Conservation (phyloP, 1,140 invertebrate genomes). For the Drosophila jambulina region DNA sequence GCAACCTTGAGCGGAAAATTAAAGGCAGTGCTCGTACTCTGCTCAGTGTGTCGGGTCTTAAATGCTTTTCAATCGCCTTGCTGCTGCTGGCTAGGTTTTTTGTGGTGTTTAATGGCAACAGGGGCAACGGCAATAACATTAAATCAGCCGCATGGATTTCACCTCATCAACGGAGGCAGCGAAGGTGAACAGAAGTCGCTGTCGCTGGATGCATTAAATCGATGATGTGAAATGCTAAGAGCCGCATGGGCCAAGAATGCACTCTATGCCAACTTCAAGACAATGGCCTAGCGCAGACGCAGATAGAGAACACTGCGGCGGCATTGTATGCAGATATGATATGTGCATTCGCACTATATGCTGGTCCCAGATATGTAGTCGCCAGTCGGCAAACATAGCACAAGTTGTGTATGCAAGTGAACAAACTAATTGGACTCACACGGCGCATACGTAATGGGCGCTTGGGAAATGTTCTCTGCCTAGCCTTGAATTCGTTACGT, state of each 20-base stretch:
- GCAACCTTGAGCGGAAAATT: constrained; percentile 68
- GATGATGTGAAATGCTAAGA: constrained; percentile 79
- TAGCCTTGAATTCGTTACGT: constrained; percentile 68
- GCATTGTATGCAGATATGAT: constrained; percentile 68
- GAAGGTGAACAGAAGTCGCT: constrained; percentile 67
- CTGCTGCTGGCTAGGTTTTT: constrained; percentile 15
- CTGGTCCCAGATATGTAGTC: constrained; percentile 6
- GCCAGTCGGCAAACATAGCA: constrained; percentile 15
- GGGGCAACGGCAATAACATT: constrained; percentile 50
- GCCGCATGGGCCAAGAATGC: constrained; percentile 47
- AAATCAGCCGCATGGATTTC: constrained; percentile 65
- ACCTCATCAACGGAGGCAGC: constrained; percentile 80
- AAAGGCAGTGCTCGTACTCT: constrained; percentile 20
- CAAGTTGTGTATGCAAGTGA: constrained; percentile 32
- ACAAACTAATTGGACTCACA: constrained; percentile 76
- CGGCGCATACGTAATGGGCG: constrained; percentile 77
- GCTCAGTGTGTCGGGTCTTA: constrained; percentile 47
- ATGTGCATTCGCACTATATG: constrained; percentile 1
- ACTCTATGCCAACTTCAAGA: constrained; percentile 33
- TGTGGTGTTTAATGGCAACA: constrained; percentile 42
- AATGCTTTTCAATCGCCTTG: constrained; percentile 70
- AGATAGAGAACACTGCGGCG: not conserved
- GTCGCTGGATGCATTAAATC: constrained; percentile 69
- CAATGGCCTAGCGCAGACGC: constrained; percentile 55
- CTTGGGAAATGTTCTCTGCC: constrained; percentile 71